phyloP scores from a whole-genome alignment of 1,140 invertebrate species.

The Acromyrmex echinatior region DNA sequence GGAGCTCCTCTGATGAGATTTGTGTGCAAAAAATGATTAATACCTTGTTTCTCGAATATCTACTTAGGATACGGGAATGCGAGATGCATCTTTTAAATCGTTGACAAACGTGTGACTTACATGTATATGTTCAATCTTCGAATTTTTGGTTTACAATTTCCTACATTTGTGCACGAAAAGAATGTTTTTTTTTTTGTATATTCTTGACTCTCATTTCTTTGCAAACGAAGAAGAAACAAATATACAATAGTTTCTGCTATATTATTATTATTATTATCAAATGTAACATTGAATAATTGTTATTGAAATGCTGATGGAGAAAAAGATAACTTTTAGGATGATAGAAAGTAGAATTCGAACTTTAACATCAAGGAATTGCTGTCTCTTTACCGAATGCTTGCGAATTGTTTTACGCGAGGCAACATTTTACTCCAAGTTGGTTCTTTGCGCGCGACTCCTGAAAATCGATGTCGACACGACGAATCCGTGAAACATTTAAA shows the following conservation, averaged over 20 bases:
- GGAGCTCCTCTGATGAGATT: constrained; percentile 47
- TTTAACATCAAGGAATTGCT: neutral
- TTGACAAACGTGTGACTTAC: neutral
- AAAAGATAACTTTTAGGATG: neutral
- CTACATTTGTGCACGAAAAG: too few relatives aligned
- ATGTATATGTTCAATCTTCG: neutral
- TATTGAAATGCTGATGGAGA: neutral
- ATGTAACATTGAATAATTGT: neutral
- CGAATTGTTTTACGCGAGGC: constrained; percentile 33
- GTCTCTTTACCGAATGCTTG: neutral
- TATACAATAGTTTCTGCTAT: neutral
- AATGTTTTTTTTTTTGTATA: too few relatives aligned
- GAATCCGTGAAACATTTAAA: constrained; percentile 76
- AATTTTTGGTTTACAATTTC: neutral
- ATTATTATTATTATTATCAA: neutral
- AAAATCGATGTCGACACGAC: constrained; percentile 77
- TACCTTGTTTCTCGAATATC: constrained; percentile 43
- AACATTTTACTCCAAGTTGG: constrained; percentile 13
- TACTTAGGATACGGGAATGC: constrained; percentile 32
- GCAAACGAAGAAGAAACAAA: neutral
- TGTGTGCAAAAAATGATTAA: constrained; percentile 45
- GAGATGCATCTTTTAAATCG: neutral
- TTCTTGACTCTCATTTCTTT: neutral
- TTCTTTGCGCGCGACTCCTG: constrained; percentile 59
- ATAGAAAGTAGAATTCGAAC: neutral